Conservation (phyloP, 2,888 invertebrate species). For the Opisthograptis luteolata region DNA sequence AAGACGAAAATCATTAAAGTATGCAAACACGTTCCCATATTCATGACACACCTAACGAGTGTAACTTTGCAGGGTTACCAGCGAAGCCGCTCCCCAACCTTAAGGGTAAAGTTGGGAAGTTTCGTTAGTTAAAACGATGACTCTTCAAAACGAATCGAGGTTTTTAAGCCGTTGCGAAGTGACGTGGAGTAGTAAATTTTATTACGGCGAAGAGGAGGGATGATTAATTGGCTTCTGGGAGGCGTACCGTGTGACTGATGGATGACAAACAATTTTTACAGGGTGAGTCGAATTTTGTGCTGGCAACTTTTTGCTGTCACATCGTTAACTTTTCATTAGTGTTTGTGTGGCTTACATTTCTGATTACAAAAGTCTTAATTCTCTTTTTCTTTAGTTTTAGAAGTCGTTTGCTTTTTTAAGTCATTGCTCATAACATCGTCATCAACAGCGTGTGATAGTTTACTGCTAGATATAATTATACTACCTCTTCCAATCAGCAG, state of each 20-base stretch:
- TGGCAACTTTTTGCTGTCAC: constrained; percentile 25
- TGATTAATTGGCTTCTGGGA: constrained; percentile 57
- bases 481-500: too few species aligned
- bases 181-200: constrained; percentile 61
- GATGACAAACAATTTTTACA: constrained; percentile 53
- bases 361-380: too few species aligned
- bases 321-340: constrained; percentile 22
- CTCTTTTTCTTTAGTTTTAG: too few species aligned
- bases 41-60: constrained; percentile 21
- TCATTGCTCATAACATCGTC: too few species aligned
- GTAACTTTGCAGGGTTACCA: constrained; percentile 27
- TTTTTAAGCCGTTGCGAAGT: constrained; percentile 39
- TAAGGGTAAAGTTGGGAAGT: constrained; percentile 46
- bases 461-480: too few species aligned
- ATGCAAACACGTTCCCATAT: constrained; percentile 35
- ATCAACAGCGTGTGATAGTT: too few species aligned
- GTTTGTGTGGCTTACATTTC: not conserved
- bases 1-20: constrained; percentile 21
- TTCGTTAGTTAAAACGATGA: constrained; percentile 59
- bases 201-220: constrained; percentile 53
- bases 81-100: constrained; percentile 13
- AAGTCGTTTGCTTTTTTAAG: not conserved
- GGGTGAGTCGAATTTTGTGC: constrained; percentile 33
- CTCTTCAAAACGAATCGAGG: constrained; percentile 44
- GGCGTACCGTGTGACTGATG: constrained; percentile 45